Conservation (phyloP, 2,888 invertebrate genomes). For the Parasteatoda lunata region DNA sequence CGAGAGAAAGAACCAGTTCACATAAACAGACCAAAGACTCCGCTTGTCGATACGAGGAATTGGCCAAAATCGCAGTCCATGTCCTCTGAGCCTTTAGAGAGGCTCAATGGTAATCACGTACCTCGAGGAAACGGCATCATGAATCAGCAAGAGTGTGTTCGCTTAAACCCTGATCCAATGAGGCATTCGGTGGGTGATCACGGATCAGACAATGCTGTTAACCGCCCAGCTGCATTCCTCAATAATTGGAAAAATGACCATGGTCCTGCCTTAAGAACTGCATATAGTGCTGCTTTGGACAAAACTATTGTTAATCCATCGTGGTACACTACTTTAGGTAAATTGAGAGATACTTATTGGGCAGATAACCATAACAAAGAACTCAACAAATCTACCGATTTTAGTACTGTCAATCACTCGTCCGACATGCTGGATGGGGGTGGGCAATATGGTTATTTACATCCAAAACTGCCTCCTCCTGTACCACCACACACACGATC, state of each 20-base stretch:
- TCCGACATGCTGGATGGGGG: slow-evolving; percentile 34
- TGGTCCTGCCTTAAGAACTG: slow-evolving; percentile 46
- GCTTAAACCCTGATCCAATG: slow-evolving; percentile 3
- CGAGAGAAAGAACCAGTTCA: slow-evolving; percentile 81
- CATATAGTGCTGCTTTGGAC: slow-evolving; percentile 55
- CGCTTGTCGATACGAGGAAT: slow-evolving; percentile 82
- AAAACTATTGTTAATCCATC: slow-evolving; percentile 60
- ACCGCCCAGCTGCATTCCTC: slow-evolving; percentile 49
- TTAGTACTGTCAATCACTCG: slow-evolving; percentile 29
- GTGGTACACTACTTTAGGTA: slow-evolving; percentile 65
- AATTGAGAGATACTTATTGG: slow-evolving; percentile 62
- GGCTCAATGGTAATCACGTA: slow-evolving; percentile 19
- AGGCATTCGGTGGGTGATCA: slow-evolving; percentile 21
- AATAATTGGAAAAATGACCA: slow-evolving; percentile 57
- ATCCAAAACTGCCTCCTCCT: slow-evolving; percentile 48
- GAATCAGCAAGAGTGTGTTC: slow-evolving; percentile 22
- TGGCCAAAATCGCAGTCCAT: slow-evolving; percentile 72
- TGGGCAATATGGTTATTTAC: slow-evolving; percentile 53
- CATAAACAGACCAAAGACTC: slow-evolving; percentile 85
- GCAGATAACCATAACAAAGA: slow-evolving; percentile 52
- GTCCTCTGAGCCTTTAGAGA: slow-evolving; percentile 36
- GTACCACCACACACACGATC: slow-evolving; percentile 42
- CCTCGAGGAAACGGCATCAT: slow-evolving; percentile 13
- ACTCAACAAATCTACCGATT: slow-evolving; percentile 42
- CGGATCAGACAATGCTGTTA: slow-evolving; percentile 20